phyloP scores from a whole-genome alignment of 1,140 invertebrate genomes.

The Ganaspis sp. region DNA sequence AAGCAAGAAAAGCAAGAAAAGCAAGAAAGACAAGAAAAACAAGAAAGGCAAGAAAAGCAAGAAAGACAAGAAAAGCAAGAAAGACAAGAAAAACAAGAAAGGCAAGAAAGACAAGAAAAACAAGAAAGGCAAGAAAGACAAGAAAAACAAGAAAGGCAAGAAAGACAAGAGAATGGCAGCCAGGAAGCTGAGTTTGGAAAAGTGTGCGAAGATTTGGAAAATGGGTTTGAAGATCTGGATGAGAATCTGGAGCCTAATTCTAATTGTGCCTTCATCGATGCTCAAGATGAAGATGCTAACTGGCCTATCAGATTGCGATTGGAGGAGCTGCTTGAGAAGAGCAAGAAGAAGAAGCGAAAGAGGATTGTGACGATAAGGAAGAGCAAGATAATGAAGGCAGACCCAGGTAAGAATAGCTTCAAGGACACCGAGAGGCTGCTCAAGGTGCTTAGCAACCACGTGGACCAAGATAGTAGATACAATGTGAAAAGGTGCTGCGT shows the following conservation, averaged over 20 bases:
- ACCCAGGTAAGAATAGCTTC: slow-evolving; percentile 59
- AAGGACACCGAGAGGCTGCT: slow-evolving; percentile 73
- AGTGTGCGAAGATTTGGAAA: too few relatives aligned
- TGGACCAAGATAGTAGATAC: slow-evolving; percentile 75
- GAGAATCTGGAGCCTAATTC: slow-evolving; percentile 33
- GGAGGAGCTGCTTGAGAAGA: slow-evolving; percentile 70
- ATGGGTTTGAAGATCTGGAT: background rate
- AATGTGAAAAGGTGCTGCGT: slow-evolving; percentile 72
- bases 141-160: too few relatives aligned
- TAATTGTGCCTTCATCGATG: slow-evolving; percentile 49
- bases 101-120: too few relatives aligned
- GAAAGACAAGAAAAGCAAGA: too few relatives aligned
- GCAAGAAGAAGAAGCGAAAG: slow-evolving; percentile 60
- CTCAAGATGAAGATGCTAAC: slow-evolving; percentile 54
- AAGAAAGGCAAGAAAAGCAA: background rate
- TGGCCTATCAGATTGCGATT: slow-evolving; percentile 69
- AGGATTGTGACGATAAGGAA: slow-evolving; percentile 63
- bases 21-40: too few relatives aligned
- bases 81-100: too few relatives aligned
- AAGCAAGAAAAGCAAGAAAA: background rate
- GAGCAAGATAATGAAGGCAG: slow-evolving; percentile 55
- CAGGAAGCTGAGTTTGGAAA: too few relatives aligned
- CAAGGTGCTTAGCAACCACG: slow-evolving; percentile 73
- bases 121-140: background rate
- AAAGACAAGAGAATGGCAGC: too few relatives aligned